Conservation (phyloP, 2,113 vertebrate genomes). For the Crotophaga sulcirostris region DNA sequence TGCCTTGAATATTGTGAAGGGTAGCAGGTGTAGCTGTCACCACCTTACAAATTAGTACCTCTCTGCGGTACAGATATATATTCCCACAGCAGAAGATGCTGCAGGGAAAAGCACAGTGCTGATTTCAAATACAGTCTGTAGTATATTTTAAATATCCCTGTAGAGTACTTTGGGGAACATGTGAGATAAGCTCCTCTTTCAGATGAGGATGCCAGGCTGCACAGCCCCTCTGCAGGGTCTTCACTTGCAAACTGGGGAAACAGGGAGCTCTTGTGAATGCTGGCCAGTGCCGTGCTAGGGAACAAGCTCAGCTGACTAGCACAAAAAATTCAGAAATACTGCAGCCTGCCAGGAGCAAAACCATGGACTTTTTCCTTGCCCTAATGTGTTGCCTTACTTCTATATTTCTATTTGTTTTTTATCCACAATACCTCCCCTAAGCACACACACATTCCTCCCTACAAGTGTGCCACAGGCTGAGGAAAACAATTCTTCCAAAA, state of each 20-base stretch:
- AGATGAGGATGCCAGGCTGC: not conserved
- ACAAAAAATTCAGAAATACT: not conserved
- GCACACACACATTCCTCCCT: not conserved
- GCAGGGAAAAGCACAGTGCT: not conserved
- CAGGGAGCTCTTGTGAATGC: not conserved
- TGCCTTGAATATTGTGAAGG: not conserved
- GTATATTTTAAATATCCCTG: not conserved
- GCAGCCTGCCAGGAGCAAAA: not conserved
- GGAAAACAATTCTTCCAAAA: not conserved
- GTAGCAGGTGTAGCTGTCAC: not conserved
- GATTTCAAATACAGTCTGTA: not conserved
- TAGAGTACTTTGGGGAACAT: accelerated
- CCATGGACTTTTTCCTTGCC: not conserved
- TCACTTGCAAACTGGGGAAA: not conserved
- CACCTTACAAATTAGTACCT: not conserved
- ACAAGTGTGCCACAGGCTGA: not conserved
- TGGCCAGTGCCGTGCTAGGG: not conserved
- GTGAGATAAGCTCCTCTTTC: not conserved
- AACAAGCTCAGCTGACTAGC: not conserved
- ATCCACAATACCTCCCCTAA: not conserved
- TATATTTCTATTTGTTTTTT: not conserved
- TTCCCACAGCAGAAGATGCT: not conserved
- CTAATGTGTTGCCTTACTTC: not conserved
- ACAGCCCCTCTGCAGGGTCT: accelerated
- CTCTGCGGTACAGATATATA: not conserved